Evolutionary conservation across 2,888 invertebrate species (phyloP), one percentile per base, ranked within the genome.

Genomic region (Actias luna): DNA sequence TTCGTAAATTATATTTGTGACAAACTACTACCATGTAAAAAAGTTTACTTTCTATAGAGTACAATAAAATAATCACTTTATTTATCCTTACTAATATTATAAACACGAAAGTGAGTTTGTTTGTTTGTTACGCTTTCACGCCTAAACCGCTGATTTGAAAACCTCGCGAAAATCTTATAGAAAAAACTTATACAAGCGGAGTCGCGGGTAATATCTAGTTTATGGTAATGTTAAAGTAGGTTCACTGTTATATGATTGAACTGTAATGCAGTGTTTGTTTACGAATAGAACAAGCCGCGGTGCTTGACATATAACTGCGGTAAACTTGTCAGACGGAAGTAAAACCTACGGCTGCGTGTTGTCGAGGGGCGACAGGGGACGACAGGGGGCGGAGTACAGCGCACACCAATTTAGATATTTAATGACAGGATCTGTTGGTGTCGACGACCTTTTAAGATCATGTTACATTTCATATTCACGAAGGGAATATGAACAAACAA

Each of bases 381-480:
- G 36, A 5, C 7, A 18, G 42, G 5, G 42, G 8, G 7, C 8
- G 8, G 33, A 10, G 33, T 7, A 12, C 10, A 7, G 18, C 42
- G 42, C 42, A 18, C 42, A 29, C 55, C 55, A 29, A 55, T 55
- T 55, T 55, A 55, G 55, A 29, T 55, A 55, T 55, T 55, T 55
- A 29, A 55, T 16, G 55, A 27, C 55, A 29, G 55, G 55, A 55
- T 29, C 5, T n/a, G 55, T 29, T 5, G 16, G 55, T 55, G 55
- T 55, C 55, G 8, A 29, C n/a, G 55, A 55, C 55, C 55, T 55
- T 29, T 55, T 1, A 50, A 12, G 25, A 55, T 1, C n/a, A 5
- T n/a, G 29, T 55, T 29, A n/a, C 55, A 29, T 55, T 29, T 55
- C 27, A 55, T 55, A 29, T 55, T 55, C 29, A 29, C 25, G 25